Percentiles rank a stretch among this genome's conserved stretches.
phyloP scores from a whole-genome alignment of 2,797 vertebrate species.

The Adrianichthys oophorus region DNA sequence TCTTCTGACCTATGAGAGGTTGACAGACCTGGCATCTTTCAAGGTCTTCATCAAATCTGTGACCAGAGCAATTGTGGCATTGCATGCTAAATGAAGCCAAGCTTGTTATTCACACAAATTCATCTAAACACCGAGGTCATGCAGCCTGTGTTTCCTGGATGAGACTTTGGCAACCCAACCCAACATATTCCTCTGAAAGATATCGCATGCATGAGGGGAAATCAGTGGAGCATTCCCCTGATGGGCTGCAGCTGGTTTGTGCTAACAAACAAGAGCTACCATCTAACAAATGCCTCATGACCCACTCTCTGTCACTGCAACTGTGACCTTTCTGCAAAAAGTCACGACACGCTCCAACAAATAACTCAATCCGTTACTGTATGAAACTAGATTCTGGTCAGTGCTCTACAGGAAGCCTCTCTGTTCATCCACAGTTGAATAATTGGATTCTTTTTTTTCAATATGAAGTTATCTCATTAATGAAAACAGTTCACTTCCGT shows the following conservation, averaged over 20 bases:
- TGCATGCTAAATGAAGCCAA: too few relatives aligned
- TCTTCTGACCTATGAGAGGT: too few relatives aligned
- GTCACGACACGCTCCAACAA: not conserved
- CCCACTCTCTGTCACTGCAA: constrained; percentile 1
- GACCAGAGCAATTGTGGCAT: too few relatives aligned
- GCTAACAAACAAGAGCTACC: constrained; percentile 29
- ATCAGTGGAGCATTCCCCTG: constrained; percentile 6
- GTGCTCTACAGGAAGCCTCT: not conserved
- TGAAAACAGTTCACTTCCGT: too few relatives aligned
- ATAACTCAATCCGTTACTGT: not conserved
- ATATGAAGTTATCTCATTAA: not conserved
- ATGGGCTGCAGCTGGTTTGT: constrained; percentile 22
- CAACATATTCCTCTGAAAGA: constrained; percentile 12
- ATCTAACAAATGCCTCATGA: constrained; percentile 26
- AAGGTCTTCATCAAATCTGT: not conserved
- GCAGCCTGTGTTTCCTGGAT: constrained; percentile 2
- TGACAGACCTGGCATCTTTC: too few relatives aligned
- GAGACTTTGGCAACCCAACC: constrained; percentile 5
- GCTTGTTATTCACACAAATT: not conserved
- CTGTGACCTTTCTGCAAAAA: constrained; percentile 5
- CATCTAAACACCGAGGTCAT: not conserved
- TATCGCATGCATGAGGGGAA: constrained; percentile 35
- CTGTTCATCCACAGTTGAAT: not conserved
- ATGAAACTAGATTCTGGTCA: constrained; percentile 5
- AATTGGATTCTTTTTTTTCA: constrained; percentile 3